These are phyloP conservation scores for Adelges cooleyi DNA, from an alignment of 1,140 invertebrate genomes.

Conservation along the genomic window DNA sequence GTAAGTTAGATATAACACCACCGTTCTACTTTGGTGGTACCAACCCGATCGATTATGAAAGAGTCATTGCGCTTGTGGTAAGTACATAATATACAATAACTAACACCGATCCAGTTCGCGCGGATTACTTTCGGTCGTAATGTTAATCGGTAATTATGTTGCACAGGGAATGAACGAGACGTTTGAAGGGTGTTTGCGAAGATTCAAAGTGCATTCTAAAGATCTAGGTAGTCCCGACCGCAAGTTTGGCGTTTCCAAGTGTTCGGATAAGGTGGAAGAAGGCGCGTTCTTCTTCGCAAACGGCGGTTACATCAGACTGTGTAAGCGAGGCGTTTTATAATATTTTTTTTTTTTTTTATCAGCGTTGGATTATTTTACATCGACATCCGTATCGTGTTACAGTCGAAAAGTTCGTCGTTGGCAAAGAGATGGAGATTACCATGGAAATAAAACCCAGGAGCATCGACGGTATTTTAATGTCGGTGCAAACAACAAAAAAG, in stretches of 20 bases:
- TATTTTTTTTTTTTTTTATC: background rate
- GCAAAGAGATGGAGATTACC: slow-evolving; percentile 61
- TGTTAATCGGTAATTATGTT: too few species aligned
- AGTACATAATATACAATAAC: too few species aligned
- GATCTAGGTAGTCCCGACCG: slow-evolving; percentile 42
- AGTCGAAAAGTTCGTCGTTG: slow-evolving; percentile 66
- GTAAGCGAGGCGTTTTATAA: slow-evolving; percentile 41
- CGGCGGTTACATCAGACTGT: slow-evolving; percentile 52
- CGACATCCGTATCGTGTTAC: slow-evolving; percentile 34
- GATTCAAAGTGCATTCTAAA: slow-evolving; percentile 54
- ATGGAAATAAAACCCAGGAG: slow-evolving; percentile 82
- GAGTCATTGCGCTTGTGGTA: slow-evolving; percentile 2
- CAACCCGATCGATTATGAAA: slow-evolving; percentile 19
- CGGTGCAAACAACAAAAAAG: slow-evolving; percentile 59
- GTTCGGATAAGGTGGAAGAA: slow-evolving; percentile 68
- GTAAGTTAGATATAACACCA: slow-evolving; percentile 49
- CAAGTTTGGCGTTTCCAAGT: slow-evolving; percentile 56
- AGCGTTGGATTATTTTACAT: slow-evolving; percentile 33
- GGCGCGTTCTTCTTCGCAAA: slow-evolving; percentile 76
- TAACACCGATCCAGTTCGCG: too few species aligned
- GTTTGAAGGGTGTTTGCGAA: slow-evolving; percentile 78
- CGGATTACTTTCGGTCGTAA: too few species aligned
- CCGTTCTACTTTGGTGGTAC: slow-evolving; percentile 74
- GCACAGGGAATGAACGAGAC: slow-evolving; percentile 42
- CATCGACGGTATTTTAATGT: slow-evolving; percentile 65